Evolutionary conservation across 1,140 invertebrate genomes (phyloP).

Genomic region (Cheumatopsyche charites): DNA sequence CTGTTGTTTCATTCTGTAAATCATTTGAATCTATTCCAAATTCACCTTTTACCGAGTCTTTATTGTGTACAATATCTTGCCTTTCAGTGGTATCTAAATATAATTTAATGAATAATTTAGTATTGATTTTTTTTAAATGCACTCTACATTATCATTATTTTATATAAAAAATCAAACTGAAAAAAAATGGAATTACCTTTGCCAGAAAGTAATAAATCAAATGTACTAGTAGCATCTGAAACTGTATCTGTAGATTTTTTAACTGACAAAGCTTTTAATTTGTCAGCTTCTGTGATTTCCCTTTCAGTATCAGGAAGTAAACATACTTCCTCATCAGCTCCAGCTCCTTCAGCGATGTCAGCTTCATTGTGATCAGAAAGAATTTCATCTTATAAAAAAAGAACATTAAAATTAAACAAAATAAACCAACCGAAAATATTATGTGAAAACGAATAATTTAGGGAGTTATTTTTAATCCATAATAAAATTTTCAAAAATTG

Average conservation of each 20-base stretch:
- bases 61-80: too few species aligned
- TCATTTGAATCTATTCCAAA: slow-evolving; percentile 33
- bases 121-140: too few species aligned
- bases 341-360: slow-evolving; percentile 54
- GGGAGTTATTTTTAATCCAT: slow-evolving; percentile 38
- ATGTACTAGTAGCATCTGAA: slow-evolving; percentile 36
- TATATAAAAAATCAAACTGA: neutral
- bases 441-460: too few species aligned
- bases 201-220: slow-evolving; percentile 18
- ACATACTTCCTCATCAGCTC: slow-evolving; percentile 65
- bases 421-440: neutral
- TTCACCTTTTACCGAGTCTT: slow-evolving; percentile 24
- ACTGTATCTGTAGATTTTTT: slow-evolving; percentile 62
- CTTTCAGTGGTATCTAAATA: slow-evolving; percentile 19
- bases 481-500: neutral
- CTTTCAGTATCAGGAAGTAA: slow-evolving; percentile 66
- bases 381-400: slow-evolving; percentile 27
- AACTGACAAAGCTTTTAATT: slow-evolving; percentile 59
- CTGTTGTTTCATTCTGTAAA: slow-evolving; percentile 35
- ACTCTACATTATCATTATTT: too few species aligned
- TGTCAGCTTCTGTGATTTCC: slow-evolving; percentile 68
- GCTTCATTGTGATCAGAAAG: slow-evolving; percentile 40
- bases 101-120: slow-evolving; percentile 8
- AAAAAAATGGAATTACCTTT: neutral
- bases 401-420: neutral